Evolutionary conservation across 2,797 vertebrate species (phyloP).

Genomic region (Sebastolobus altivelis): DNA sequence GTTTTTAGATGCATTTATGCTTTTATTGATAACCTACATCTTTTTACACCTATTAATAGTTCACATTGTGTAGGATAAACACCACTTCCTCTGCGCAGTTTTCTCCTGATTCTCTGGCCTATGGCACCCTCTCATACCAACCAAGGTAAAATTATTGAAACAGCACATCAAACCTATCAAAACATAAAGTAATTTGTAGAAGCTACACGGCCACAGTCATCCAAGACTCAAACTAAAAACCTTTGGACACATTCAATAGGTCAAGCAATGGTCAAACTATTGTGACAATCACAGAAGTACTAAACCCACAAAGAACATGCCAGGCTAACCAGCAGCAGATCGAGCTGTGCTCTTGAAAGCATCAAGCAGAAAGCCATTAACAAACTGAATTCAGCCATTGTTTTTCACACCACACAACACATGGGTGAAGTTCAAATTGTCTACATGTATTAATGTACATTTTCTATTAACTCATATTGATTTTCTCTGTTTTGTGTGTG

Average conservation of each 20-base stretch:
- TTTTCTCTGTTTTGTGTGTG: not conserved
- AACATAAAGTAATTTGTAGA: not conserved
- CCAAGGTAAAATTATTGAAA: not conserved
- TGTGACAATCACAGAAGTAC: not conserved
- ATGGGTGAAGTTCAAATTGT: not conserved
- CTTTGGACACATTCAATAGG: not conserved
- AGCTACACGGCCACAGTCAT: not conserved
- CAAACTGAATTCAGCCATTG: not conserved
- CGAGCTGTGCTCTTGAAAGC: not conserved
- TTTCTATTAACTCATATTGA: not conserved
- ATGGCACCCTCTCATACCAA: not conserved
- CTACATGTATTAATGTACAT: not conserved
- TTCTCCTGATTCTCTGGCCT: not conserved
- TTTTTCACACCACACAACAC: not conserved
- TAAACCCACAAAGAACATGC: not conserved
- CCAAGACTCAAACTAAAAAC: not conserved
- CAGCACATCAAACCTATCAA: not conserved
- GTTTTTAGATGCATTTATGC: not conserved
- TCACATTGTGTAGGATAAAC: not conserved
- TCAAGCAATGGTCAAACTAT: not conserved
- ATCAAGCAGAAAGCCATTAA: not conserved
- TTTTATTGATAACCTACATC: not conserved
- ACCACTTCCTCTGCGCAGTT: not conserved
- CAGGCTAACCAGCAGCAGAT: conserved; percentile 1
- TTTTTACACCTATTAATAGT: not conserved